Evolutionary conservation across 2,113 vertebrate species (phyloP).

Genomic region (Herpetotheres cachinnans): DNA sequence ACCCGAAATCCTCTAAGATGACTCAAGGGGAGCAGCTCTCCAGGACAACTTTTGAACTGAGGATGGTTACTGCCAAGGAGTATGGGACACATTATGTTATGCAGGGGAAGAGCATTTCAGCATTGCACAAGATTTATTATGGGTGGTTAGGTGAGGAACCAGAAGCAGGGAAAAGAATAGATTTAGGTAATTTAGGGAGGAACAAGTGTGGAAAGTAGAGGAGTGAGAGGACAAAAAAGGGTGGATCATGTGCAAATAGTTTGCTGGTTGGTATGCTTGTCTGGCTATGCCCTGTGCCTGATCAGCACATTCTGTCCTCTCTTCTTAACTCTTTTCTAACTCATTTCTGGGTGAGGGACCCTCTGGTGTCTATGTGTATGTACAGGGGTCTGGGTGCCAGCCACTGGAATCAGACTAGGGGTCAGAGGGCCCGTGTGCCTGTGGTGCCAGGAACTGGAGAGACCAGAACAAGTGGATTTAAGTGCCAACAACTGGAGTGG

Average conservation of each 20-base stretch:
- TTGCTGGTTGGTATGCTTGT: background rate
- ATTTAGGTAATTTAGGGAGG: background rate
- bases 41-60: background rate
- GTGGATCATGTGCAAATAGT: background rate
- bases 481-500: background rate
- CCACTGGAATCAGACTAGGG: background rate
- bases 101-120: background rate
- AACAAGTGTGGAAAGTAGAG: background rate
- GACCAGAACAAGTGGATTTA: background rate
- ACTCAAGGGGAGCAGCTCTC: background rate
- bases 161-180: background rate
- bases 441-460: background rate
- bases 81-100: background rate
- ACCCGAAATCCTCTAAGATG: background rate
- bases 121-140: no score
- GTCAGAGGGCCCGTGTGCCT: background rate
- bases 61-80: background rate
- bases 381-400: no score
- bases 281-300: background rate
- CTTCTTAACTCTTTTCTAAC: background rate
- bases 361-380: background rate
- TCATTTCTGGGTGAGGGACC: background rate
- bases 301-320: background rate
- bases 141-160: background rate
- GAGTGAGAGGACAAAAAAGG: background rate